Evolutionary conservation across 2,888 invertebrate species (phyloP), one percentile per base, ranked within the genome.

Genomic region (Charanyca ferruginea): DNA sequence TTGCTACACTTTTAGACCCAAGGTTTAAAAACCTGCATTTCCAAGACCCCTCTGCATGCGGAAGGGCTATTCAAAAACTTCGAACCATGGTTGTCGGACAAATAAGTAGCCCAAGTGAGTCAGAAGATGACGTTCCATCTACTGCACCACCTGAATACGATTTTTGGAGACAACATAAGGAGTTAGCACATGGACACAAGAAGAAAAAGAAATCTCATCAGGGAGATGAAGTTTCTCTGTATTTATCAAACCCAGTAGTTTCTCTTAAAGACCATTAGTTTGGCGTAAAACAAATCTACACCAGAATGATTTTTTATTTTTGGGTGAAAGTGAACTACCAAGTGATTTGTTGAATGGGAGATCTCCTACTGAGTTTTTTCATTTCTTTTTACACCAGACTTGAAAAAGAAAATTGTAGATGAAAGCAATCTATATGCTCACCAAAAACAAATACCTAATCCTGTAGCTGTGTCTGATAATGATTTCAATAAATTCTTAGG

Each of bases 131-230:
- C 78, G 61, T 63, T 71, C 57, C 78, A 61, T 74, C 79, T 73
- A 75, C 72, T 70, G 79, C 73, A 72, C 73, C 64, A 69, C 67
- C 64, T 44, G 68, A 77, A 69, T 80, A 79, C 60, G 77, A 84
- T 78, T 84, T 85, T 77, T 85, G 85, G 80, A 78, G 77, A 71
- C 80, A 81, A 73, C 85, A 85, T 70, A 83, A 84, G 35, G 77
- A 84, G 55, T 77, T 87, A 72, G 81, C 83, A 71, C 79, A 83
- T 61, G 67, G 71, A 9, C 69, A 83, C 45, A 65, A 65, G 51
- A 58, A 63, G 49, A 63, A 55, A 63, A 59, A 38, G n/a, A 64
- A 81, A 78, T 67, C 79, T 74, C 74, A 86, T 77, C 78, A 85
- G 75, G 75, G 73, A 73, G 73, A 82, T 69, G 73, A 83, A 80